phyloP scores from a whole-genome alignment of 2,113 vertebrate species.

The Nematolebias whitei region DNA sequence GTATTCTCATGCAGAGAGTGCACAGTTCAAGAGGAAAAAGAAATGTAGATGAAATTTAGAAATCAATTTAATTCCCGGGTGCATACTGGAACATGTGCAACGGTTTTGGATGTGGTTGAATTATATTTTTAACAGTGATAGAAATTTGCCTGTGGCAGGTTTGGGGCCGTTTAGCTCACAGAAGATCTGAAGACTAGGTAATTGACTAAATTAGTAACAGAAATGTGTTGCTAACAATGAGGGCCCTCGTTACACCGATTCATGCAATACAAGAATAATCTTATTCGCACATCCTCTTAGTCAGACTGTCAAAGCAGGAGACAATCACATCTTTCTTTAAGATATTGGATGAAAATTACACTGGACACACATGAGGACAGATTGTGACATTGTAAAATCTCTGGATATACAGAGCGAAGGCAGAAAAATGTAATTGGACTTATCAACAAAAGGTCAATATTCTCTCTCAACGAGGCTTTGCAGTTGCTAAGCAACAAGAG shows the following conservation, averaged over 20 bases:
- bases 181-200: slow-evolving; percentile 34
- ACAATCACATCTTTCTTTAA: slow-evolving; percentile 40
- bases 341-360: slow-evolving; percentile 34
- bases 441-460: slow-evolving; percentile 78
- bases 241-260: slow-evolving; percentile 27
- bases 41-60: slow-evolving; percentile 61
- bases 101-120: slow-evolving; percentile 35
- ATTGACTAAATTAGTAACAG: slow-evolving; percentile 42
- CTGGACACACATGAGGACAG: slow-evolving; percentile 14
- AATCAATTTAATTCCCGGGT: slow-evolving; percentile 60
- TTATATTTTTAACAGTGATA: slow-evolving; percentile 42
- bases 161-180: slow-evolving; percentile 30
- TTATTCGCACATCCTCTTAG: slow-evolving; percentile 17
- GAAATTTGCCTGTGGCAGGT: slow-evolving; percentile 32
- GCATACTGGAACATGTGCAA: slow-evolving; percentile 37
- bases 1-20: slow-evolving; percentile 23
- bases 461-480: slow-evolving; percentile 63
- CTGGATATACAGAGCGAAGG: slow-evolving; percentile 38
- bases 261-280: slow-evolving; percentile 8
- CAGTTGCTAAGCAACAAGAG: slow-evolving; percentile 77
- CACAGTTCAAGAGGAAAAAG: slow-evolving; percentile 28
- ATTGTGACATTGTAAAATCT: slow-evolving; percentile 57
- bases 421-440: slow-evolving; percentile 69
- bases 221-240: slow-evolving; percentile 20
- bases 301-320: slow-evolving; percentile 8